These are phyloP conservation scores for Spheniscus humboldti DNA, from an alignment of 2,797 vertebrate genomes.

Conservation along the genomic window DNA sequence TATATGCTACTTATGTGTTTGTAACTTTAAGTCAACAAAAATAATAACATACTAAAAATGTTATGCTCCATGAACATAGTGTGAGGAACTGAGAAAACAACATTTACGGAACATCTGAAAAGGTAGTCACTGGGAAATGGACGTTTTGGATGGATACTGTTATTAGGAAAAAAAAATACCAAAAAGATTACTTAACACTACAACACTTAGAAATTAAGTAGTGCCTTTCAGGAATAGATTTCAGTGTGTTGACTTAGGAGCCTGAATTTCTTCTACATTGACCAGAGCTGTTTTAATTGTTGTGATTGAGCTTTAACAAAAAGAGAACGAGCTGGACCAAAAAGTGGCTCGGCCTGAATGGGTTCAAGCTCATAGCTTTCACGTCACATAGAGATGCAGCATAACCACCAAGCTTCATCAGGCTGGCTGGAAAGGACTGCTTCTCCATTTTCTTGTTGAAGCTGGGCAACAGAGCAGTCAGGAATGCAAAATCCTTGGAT, in stretches of 20 bases:
- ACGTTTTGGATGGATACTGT: accelerated
- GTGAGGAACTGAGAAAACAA: not conserved
- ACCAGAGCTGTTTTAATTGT: not conserved
- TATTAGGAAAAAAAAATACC: not conserved
- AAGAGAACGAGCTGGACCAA: not conserved
- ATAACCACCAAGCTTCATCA: not conserved
- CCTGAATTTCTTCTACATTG: not conserved
- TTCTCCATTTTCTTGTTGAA: not conserved
- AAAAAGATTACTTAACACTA: not conserved
- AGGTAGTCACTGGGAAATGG: not conserved
- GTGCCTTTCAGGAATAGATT: not conserved
- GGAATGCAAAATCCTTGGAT: not conserved
- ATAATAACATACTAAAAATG: not conserved
- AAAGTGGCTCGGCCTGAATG: not conserved
- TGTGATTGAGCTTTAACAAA: not conserved
- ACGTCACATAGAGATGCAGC: not conserved
- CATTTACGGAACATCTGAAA: not conserved
- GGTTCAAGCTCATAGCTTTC: not conserved
- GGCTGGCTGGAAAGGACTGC: not conserved
- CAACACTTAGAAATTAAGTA: not conserved
- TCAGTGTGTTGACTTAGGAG: not conserved
- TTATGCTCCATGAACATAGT: not conserved
- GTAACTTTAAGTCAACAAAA: not conserved
- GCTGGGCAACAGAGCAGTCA: not conserved
- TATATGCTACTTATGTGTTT: not conserved